These are phyloP conservation scores for Acrossocheilus wenchowensis DNA, from an alignment of 2,797 vertebrate species.

Conservation along the genomic window DNA sequence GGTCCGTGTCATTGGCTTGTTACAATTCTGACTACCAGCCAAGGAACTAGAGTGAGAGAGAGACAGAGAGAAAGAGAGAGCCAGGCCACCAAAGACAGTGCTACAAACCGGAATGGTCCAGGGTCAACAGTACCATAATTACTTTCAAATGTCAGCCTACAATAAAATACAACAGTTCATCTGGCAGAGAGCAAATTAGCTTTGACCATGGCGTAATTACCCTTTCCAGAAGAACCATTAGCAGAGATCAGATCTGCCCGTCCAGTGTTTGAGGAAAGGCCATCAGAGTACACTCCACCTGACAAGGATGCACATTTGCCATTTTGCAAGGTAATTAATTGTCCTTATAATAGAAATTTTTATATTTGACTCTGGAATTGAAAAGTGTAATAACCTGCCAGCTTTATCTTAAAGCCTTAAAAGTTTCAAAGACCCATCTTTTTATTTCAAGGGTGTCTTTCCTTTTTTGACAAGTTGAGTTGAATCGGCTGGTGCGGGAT, in stretches of 20 bases:
- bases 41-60: slow-evolving; percentile 68
- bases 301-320: slow-evolving; percentile 99
- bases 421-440: slow-evolving; percentile 62
- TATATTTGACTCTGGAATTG: slow-evolving; percentile 99
- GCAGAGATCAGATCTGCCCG: slow-evolving; percentile 99
- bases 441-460: slow-evolving; percentile 27
- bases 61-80: slow-evolving; percentile 71
- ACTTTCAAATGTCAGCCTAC: slow-evolving; percentile 99
- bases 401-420: slow-evolving; percentile 86
- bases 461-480: slow-evolving; percentile 10
- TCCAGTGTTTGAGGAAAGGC: slow-evolving; percentile 99
- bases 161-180: slow-evolving; percentile 99
- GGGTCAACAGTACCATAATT: slow-evolving; percentile 99
- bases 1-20: slow-evolving; percentile 99
- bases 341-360: slow-evolving; percentile 99
- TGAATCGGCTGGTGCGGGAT: not conserved
- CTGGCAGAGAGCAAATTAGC: slow-evolving; percentile 99
- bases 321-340: slow-evolving; percentile 99
- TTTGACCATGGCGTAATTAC: slow-evolving; percentile 99
- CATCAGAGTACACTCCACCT: slow-evolving; percentile 99
- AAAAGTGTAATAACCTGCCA: slow-evolving; percentile 99
- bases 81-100: slow-evolving; percentile 92
- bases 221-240: slow-evolving; percentile 99
- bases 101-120: slow-evolving; percentile 99
- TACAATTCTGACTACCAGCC: slow-evolving; percentile 98